Evolutionary conservation across 2,888 invertebrate genomes (phyloP).

Genomic region (Heliconius sara): DNA sequence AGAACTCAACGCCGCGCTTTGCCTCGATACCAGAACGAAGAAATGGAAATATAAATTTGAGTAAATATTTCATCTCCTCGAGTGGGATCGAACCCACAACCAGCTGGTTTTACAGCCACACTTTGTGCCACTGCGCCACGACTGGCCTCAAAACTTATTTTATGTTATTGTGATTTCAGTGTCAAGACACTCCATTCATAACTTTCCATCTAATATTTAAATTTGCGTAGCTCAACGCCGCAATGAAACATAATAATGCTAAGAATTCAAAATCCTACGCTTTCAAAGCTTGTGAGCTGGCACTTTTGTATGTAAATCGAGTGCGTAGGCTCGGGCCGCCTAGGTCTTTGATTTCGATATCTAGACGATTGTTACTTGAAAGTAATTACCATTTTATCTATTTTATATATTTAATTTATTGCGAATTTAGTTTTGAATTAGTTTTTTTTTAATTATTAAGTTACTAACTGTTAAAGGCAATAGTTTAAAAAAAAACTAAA

Average conservation of each 20-base stretch:
- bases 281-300: slow-evolving; percentile 71
- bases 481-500: too few relatives aligned
- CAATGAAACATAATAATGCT: slow-evolving; percentile 13
- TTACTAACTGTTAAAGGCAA: neutral
- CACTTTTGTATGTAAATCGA: slow-evolving; percentile 83
- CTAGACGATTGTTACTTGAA: slow-evolving; percentile 47
- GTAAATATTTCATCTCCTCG: too few relatives aligned
- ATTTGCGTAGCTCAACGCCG: neutral
- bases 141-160: neutral
- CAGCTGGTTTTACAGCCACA: too few relatives aligned
- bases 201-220: neutral
- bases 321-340: slow-evolving; percentile 72
- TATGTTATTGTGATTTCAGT: neutral
- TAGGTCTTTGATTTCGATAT: slow-evolving; percentile 62
- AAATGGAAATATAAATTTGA: too few relatives aligned
- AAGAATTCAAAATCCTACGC: slow-evolving; percentile 68
- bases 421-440: slow-evolving; percentile 10
- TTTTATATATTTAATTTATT: slow-evolving; percentile 35
- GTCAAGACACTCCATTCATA: neutral
- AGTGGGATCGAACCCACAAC: too few relatives aligned
- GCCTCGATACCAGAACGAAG: too few relatives aligned
- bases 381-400: slow-evolving; percentile 47
- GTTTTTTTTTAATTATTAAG: neutral
- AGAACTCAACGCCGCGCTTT: too few relatives aligned
- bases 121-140: too few relatives aligned